These are phyloP conservation scores for Melanotus villosus DNA, from an alignment of 2,888 invertebrate species.

Conservation along the genomic window DNA sequence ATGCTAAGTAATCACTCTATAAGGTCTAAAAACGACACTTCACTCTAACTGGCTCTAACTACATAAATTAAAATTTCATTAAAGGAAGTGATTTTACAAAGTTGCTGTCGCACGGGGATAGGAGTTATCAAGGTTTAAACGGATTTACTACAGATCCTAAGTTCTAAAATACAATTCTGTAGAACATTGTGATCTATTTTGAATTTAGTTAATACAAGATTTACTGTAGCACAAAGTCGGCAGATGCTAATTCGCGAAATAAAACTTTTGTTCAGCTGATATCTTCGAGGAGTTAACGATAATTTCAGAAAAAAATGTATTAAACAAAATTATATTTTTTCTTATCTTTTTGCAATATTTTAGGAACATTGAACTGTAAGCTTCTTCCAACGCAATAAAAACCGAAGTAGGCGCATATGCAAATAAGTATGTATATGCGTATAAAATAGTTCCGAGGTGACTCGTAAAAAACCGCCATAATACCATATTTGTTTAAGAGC, in stretches of 20 bases:
- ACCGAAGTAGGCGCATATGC: slow-evolving; percentile 19
- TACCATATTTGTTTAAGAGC: slow-evolving; percentile 1
- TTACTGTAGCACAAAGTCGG: too few species aligned
- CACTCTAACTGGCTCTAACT: slow-evolving; percentile 10
- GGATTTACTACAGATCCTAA: slow-evolving; percentile 11
- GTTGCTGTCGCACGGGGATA: slow-evolving; percentile 23
- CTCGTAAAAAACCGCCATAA: neutral
- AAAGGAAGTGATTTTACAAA: slow-evolving; percentile 21
- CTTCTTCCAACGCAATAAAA: slow-evolving; percentile 17
- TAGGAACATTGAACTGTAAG: slow-evolving; percentile 10
- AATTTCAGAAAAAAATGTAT: too few species aligned
- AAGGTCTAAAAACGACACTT: slow-evolving; percentile 6
- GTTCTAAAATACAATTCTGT: slow-evolving; percentile 5
- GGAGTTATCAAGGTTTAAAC: slow-evolving; percentile 19
- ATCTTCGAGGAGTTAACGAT: too few species aligned
- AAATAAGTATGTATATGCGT: slow-evolving; percentile 10
- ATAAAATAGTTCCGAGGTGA: neutral
- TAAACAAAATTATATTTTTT: neutral
- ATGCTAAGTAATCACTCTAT: neutral
- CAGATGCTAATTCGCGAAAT: too few species aligned
- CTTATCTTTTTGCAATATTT: neutral
- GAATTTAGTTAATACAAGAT: neutral
- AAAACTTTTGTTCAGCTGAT: too few species aligned
- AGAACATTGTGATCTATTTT: slow-evolving; percentile 13
- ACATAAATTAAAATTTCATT: slow-evolving; percentile 25